phyloP scores from a whole-genome alignment of 1,140 invertebrate genomes.

The Aphelenchoides fujianensis region DNA sequence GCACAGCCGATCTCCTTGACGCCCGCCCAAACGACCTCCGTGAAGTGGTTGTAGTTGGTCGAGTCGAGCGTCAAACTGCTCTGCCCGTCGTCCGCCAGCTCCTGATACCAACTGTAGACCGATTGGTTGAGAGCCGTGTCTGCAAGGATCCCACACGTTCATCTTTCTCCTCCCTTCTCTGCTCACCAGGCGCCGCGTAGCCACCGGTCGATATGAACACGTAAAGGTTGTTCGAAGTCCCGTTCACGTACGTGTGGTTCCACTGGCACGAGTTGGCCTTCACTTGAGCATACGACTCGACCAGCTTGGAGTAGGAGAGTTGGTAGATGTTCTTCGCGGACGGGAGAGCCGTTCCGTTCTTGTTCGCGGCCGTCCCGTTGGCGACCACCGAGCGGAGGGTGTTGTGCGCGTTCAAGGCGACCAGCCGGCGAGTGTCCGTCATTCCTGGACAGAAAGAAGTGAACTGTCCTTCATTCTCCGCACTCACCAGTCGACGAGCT shows the following conservation, averaged over 20 bases:
- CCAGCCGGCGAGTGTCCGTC: background rate
- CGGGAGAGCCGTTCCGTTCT: background rate
- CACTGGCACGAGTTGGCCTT: background rate
- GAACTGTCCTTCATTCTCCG: too few species aligned
- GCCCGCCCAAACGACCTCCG: background rate
- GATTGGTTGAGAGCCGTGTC: background rate
- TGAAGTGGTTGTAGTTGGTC: constrained; percentile 11
- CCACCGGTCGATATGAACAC: background rate
- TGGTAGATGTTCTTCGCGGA: background rate
- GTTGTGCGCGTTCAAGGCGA: constrained; percentile 4
- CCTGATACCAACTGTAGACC: constrained; percentile 4
- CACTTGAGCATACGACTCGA: background rate
- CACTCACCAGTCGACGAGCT: too few species aligned
- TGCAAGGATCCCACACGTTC: background rate
- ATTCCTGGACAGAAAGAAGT: background rate
- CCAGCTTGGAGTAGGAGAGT: background rate
- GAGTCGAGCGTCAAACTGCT: background rate
- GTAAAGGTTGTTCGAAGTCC: background rate
- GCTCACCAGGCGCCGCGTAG: background rate
- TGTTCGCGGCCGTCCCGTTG: background rate
- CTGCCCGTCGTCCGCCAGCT: background rate
- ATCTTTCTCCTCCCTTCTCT: background rate
- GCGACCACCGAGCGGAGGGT: constrained; percentile 2
- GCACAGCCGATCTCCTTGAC: constrained; percentile 7
- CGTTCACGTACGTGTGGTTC: background rate